Evolutionary conservation across 2,113 vertebrate species (phyloP), one percentile per base, ranked within the genome.

Genomic region (Sapajus apella): DNA sequence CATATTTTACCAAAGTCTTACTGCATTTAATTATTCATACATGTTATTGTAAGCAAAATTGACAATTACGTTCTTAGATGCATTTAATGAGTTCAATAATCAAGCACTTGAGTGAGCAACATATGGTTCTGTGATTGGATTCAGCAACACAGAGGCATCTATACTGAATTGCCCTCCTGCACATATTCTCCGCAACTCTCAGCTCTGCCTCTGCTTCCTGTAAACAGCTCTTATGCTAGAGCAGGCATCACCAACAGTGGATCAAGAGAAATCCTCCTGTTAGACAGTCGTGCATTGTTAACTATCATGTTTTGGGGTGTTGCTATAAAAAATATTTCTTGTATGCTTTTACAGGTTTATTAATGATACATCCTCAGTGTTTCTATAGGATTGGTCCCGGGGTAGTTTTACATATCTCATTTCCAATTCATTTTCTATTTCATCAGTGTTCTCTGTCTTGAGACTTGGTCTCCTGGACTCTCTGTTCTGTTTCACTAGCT

Each of bases 1-100:
- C 20, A 17, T 40, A 92, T 77, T 83, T 84, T 88, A 90, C 73
- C 87, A 55, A 91, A 76, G 70, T 20, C 32, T 75, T 81, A 87
- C 94, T 73, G 56, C 14, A 77, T 87, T 80, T 87, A 79, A 56
- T 52, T 92, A 94, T 73, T 81, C 72, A 88, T 30, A 47, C 27
- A 43, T 82, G 93, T 79, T 66, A 89, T 79, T 66, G 45, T 58
- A 91, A 83, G 32, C 8, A 96, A 97, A 93, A 79, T 83, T 73
- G 89, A 75, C 37, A 52, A 72, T 91, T 87, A 75, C 47, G 5
- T 61, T 92, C 27, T 87, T 47, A 85, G 52, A 91, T 43, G 37
- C 21, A 86, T 47, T 58, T 85, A 87, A 47, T 76, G 73, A 91
- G 72, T 85, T 90, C 77, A 81, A 86, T 87, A 68, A 93, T 90